Conservation (phyloP, 2,888 invertebrate genomes). For the Phyllotreta cruciferae region DNA sequence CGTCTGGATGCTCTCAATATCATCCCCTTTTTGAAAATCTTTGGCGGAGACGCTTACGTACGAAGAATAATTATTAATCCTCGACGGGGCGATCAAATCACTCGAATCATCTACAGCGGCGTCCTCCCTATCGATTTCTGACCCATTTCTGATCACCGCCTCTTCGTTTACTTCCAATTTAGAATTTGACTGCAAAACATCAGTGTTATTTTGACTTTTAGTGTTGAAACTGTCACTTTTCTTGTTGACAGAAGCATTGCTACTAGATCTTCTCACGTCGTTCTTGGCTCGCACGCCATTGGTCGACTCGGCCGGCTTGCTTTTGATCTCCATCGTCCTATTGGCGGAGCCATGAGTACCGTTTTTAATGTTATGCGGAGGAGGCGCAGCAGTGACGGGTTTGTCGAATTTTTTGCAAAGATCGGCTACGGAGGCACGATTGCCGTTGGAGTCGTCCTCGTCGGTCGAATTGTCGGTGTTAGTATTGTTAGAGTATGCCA, state of each 20-base stretch:
- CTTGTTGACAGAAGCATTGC: constrained; percentile 31
- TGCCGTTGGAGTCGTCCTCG: constrained; percentile 66
- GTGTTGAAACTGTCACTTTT: constrained; percentile 34
- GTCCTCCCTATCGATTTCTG: constrained; percentile 38
- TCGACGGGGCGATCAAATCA: constrained; percentile 32
- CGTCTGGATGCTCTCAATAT: constrained; percentile 41
- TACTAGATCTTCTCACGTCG: constrained; percentile 37
- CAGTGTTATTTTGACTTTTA: constrained; percentile 42
- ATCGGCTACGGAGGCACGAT: constrained; percentile 66
- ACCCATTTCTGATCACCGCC: constrained; percentile 34
- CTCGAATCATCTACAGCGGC: constrained; percentile 9
- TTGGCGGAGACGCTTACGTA: constrained; percentile 67
- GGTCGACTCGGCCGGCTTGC: constrained; percentile 29
- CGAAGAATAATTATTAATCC: constrained; percentile 67
- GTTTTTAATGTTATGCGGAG: constrained; percentile 32
- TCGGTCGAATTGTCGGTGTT: constrained; percentile 58
- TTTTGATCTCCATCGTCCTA: constrained; percentile 27
- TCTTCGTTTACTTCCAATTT: constrained; percentile 43
- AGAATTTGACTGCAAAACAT: constrained; percentile 45
- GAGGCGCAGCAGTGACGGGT: too few relatives aligned
- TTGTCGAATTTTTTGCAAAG: constrained; percentile 65
- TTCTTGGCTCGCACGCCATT: constrained; percentile 26
- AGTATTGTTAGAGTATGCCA: constrained; percentile 56
- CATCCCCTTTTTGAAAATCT: constrained; percentile 60
- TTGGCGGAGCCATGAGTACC: constrained; percentile 43